These are phyloP conservation scores for Choloepus hoffmanni DNA, from an alignment of 2,113 vertebrate genomes.

Conservation along the genomic window DNA sequence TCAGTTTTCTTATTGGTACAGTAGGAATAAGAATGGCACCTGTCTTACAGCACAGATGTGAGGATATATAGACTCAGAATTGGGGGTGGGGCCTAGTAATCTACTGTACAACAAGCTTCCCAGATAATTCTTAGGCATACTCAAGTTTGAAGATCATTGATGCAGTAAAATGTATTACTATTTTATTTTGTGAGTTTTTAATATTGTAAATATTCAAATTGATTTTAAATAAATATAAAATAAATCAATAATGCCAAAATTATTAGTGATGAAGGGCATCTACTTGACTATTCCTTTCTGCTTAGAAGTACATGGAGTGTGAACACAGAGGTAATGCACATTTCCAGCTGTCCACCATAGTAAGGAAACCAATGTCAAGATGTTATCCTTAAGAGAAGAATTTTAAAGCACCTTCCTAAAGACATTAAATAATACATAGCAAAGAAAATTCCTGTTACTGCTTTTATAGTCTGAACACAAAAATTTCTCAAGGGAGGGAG, in stretches of 20 bases:
- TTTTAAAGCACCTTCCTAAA: neutral
- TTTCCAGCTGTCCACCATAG: neutral
- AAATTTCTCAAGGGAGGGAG: neutral
- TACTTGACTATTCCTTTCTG: neutral
- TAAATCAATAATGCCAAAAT: neutral
- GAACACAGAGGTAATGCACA: neutral
- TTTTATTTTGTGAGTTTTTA: neutral
- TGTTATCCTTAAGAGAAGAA: neutral
- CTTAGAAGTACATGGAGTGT: neutral
- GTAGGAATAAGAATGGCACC: neutral
- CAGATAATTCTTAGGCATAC: neutral
- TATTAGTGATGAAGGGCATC: neutral
- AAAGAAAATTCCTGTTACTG: conserved; percentile 11
- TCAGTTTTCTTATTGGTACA: neutral
- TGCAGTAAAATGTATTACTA: neutral
- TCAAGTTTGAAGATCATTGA: neutral
- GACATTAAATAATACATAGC: neutral
- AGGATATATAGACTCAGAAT: conserved; percentile 12
- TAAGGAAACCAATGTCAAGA: neutral
- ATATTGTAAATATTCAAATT: too few relatives aligned
- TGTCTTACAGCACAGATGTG: neutral
- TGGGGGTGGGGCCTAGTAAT: neutral
- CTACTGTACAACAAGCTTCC: neutral
- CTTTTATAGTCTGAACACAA: conserved; percentile 36
- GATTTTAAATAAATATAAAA: neutral